Percentiles rank a stretch among this genome's conserved stretches.
phyloP scores from a whole-genome alignment of 37 sponge, comb jelly and placozoan species.

The Cliona cf. orientalis region DNA sequence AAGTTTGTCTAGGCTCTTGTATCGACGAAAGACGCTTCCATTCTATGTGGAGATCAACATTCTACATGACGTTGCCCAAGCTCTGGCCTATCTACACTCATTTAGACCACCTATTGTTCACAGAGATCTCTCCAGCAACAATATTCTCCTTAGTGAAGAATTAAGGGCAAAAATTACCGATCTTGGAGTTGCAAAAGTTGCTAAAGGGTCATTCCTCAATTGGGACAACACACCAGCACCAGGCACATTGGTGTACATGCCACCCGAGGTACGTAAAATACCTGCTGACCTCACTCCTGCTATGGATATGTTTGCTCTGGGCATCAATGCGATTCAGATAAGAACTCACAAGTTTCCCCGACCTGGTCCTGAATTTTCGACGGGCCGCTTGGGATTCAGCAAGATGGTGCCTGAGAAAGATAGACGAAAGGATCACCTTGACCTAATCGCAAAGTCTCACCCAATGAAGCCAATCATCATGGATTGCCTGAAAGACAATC shows the following conservation, averaged over 20 bases:
- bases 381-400: slow-evolving; percentile 32
- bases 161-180: slow-evolving; percentile 57
- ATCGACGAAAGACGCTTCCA: slow-evolving; percentile 37
- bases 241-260: slow-evolving; percentile 54
- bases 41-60: slow-evolving; percentile 52
- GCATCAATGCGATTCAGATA: slow-evolving; percentile 53
- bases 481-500: slow-evolving; percentile 45
- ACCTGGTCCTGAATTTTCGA: slow-evolving; percentile 35
- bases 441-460: slow-evolving; percentile 22
- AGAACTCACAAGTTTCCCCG: slow-evolving; percentile 44
- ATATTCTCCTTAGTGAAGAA: slow-evolving; percentile 41
- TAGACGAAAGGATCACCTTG: slow-evolving; percentile 44
- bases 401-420: slow-evolving; percentile 49
- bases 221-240: slow-evolving; percentile 57
- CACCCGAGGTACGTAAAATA: slow-evolving; percentile 48
- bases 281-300: slow-evolving; percentile 48
- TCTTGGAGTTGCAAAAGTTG: slow-evolving; percentile 55
- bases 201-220: slow-evolving; percentile 28
- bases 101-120: slow-evolving; percentile 51
- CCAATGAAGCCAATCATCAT: slow-evolving; percentile 23
- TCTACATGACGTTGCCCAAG: slow-evolving; percentile 50
- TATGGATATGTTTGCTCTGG: slow-evolving; percentile 56
- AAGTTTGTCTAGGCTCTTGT: slow-evolving; percentile 32
- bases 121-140: slow-evolving; percentile 60
- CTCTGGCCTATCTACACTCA: slow-evolving; percentile 49